Evolutionary conservation across 2,113 vertebrate genomes (phyloP).

Genomic region (Clupea harengus): DNA sequence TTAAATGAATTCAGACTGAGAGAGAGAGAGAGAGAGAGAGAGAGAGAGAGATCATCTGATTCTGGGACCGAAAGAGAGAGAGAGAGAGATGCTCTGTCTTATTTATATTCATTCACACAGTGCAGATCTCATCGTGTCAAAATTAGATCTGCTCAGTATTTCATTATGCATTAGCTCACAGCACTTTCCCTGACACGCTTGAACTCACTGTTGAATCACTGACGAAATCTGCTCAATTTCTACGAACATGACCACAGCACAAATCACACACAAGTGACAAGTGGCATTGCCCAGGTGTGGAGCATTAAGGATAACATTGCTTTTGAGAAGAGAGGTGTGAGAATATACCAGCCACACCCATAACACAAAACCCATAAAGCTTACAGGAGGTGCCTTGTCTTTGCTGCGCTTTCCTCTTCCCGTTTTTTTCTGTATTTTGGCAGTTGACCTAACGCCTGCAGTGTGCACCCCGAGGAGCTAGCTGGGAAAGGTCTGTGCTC

Average conservation of each 20-base stretch:
- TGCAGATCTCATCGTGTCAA: background rate
- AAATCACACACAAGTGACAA: background rate
- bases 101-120: background rate
- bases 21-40: background rate
- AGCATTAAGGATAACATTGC: background rate
- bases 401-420: background rate
- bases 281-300: background rate
- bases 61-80: constrained; percentile 18
- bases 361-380: background rate
- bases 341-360: background rate
- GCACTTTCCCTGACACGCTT: background rate
- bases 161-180: background rate
- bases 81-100: constrained; percentile 1
- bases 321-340: background rate
- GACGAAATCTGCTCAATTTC: background rate
- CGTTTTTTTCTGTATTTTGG: background rate
- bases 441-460: background rate
- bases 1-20: background rate
- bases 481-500: constrained; percentile 27
- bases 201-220: background rate
- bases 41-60: background rate
- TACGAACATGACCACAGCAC: background rate
- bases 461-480: background rate
- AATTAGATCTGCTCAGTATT: background rate
- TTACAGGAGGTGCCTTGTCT: background rate